phyloP scores from a whole-genome alignment of 1,140 invertebrate genomes.

The Lucilia sericata region DNA sequence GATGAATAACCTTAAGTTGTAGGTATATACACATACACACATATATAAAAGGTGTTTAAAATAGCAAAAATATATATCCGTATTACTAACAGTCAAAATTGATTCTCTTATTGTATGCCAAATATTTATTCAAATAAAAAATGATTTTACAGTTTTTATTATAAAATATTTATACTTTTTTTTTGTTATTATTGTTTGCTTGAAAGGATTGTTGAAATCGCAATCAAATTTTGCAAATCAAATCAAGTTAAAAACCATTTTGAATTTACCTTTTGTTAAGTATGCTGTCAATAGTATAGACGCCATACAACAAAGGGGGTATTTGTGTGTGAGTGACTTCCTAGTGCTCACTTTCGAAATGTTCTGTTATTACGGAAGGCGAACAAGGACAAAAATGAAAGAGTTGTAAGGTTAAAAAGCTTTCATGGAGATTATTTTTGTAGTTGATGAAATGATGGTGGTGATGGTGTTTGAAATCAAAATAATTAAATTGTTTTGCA shows the following conservation, averaged over 20 bases:
- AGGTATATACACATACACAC: background rate
- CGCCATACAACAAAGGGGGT: no score
- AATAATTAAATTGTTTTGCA: no score
- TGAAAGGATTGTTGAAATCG: background rate
- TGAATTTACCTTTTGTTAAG: background rate
- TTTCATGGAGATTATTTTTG: no score
- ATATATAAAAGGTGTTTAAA: background rate
- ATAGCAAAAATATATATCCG: background rate
- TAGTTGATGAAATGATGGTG: no score
- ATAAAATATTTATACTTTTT: background rate
- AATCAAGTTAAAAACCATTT: background rate
- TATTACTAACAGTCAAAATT: background rate
- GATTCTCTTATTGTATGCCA: background rate
- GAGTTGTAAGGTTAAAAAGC: no score
- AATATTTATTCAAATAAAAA: background rate
- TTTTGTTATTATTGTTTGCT: background rate
- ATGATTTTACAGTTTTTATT: background rate
- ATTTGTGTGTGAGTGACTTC: no score
- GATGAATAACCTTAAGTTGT: slow-evolving; percentile 8
- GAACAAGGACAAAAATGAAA: no score
- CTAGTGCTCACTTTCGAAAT: no score
- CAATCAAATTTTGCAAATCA: slow-evolving; percentile 24
- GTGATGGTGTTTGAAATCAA: no score
- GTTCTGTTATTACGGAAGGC: no score
- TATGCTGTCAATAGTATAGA: background rate